Evolutionary conservation across 2,113 vertebrate species (phyloP).

Genomic region (Vireo altiloquus): DNA sequence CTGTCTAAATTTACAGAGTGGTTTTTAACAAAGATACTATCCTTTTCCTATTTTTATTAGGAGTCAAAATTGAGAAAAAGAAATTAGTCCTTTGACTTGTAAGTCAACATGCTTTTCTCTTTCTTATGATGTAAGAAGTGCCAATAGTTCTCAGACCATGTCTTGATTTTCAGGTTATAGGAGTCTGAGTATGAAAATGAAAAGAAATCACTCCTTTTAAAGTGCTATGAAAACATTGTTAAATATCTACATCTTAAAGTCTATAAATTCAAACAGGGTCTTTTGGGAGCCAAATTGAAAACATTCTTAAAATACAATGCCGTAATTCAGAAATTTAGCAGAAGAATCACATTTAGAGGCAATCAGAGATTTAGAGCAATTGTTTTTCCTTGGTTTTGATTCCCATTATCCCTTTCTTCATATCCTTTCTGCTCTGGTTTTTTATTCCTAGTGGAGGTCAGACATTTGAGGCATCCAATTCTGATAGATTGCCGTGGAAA

Average conservation of each 20-base stretch:
- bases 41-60: background rate
- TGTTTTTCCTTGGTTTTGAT: background rate
- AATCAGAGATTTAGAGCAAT: background rate
- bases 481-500: conserved; percentile 22
- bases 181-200: background rate
- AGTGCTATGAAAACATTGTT: background rate
- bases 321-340: background rate
- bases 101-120: background rate
- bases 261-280: background rate
- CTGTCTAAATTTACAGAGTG: background rate
- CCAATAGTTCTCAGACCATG: background rate
- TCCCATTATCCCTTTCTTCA: background rate
- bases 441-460: conserved; percentile 23
- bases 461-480: background rate
- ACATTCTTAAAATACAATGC: background rate
- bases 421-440: background rate
- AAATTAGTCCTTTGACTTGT: background rate
- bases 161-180: background rate
- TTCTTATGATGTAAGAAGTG: background rate
- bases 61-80: background rate
- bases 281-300: background rate
- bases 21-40: background rate
- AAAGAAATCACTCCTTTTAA: background rate
- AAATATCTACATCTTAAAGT: background rate
- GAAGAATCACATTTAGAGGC: background rate